Conservation (phyloP, 2,888 invertebrate species). For the Drosophila setosimentum region DNA sequence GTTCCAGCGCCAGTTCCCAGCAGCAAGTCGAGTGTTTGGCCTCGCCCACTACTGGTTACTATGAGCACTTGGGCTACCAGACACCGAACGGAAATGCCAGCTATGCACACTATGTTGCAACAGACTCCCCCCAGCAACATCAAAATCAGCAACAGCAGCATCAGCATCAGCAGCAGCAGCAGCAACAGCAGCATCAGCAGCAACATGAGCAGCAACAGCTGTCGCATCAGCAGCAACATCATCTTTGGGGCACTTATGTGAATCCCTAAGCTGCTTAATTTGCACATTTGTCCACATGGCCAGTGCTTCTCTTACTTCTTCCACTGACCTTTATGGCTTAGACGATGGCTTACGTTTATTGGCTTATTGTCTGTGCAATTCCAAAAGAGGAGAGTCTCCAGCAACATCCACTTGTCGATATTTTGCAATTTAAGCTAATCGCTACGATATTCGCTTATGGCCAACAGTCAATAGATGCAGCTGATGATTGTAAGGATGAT, state of each 20-base stretch:
- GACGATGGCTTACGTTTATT: slow-evolving; percentile 64
- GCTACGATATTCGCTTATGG: slow-evolving; percentile 69
- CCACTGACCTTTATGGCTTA: slow-evolving; percentile 54
- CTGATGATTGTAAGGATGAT: slow-evolving; percentile 8
- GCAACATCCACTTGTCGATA: slow-evolving; percentile 49
- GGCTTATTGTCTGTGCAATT: slow-evolving; percentile 71
- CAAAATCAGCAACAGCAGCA: slow-evolving; percentile 52
- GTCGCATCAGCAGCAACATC: slow-evolving; percentile 68
- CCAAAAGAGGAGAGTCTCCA: neutral
- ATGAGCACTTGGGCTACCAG: slow-evolving; percentile 63
- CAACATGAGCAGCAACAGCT: slow-evolving; percentile 58
- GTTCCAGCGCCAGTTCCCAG: slow-evolving; percentile 71
- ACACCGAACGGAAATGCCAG: slow-evolving; percentile 14
- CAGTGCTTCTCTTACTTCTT: neutral
- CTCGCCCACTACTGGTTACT: slow-evolving; percentile 57
- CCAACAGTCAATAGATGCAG: slow-evolving; percentile 39
- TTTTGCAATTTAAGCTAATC: slow-evolving; percentile 78
- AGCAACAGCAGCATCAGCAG: slow-evolving; percentile 46
- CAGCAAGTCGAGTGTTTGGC: slow-evolving; percentile 61
- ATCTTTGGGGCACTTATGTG: slow-evolving; percentile 83
- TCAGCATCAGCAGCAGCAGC: slow-evolving; percentile 25
- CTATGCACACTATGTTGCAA: slow-evolving; percentile 38
- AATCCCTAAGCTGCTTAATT: slow-evolving; percentile 81
- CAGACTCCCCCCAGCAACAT: slow-evolving; percentile 62
- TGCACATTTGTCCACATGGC: slow-evolving; percentile 56